Conservation (phyloP, 2,113 vertebrate species). For the Speoplatyrhinus poulsoni region DNA sequence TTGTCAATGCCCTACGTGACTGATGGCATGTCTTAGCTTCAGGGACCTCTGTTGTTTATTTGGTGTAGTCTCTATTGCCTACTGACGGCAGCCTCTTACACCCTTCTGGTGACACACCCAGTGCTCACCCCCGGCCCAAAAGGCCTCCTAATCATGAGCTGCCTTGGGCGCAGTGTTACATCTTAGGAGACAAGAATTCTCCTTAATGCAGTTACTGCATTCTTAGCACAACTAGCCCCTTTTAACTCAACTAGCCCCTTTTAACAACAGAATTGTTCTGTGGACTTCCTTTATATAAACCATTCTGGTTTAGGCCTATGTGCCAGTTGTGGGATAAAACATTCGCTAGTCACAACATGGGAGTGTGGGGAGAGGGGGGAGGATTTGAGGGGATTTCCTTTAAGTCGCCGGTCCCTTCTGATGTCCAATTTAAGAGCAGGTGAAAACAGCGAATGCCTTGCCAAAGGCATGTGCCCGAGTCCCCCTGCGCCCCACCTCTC, state of each 20-base stretch:
- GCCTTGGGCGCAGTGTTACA: too few relatives aligned
- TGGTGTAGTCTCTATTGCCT: conserved; percentile 49
- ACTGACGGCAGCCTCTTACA: conserved; percentile 44
- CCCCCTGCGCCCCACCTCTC: conserved; percentile 26
- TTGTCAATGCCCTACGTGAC: conserved; percentile 46
- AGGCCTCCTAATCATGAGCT: background rate
- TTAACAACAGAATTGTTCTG: too few relatives aligned
- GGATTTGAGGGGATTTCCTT: background rate
- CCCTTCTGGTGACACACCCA: conserved; percentile 10
- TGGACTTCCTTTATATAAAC: too few relatives aligned
- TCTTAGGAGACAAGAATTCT: too few relatives aligned
- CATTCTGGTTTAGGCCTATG: too few relatives aligned
- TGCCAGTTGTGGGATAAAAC: too few relatives aligned
- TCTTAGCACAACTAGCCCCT: too few relatives aligned
- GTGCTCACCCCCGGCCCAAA: conserved; percentile 1
- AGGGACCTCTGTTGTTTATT: conserved; percentile 63
- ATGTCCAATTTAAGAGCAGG: background rate
- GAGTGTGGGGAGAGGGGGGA: background rate
- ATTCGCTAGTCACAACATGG: background rate
- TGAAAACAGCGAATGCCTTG: background rate
- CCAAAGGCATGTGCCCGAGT: background rate
- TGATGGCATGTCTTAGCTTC: conserved; percentile 54
- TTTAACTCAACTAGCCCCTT: too few relatives aligned
- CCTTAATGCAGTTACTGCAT: too few relatives aligned
- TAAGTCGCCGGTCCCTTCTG: background rate